Base-by-base conservation (phyloP, 2,113 vertebrate genomes). In the Crotalus tigris region DNA sequence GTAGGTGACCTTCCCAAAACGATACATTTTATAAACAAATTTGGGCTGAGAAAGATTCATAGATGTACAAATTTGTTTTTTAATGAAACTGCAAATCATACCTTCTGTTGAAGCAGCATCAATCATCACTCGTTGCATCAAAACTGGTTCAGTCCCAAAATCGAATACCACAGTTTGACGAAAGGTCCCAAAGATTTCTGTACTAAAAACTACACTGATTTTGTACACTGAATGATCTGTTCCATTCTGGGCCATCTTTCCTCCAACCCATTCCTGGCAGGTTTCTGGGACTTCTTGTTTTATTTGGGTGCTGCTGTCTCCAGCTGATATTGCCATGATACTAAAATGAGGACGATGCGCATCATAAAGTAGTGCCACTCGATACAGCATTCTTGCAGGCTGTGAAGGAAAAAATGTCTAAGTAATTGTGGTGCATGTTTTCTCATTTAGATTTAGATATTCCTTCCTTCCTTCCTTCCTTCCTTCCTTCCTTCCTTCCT, bases 101-200 rank as follows among this genome's bases (percentile, higher is more conserved):
- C 99, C 99, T 98, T 99, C 99, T 97, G 99, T 99, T 85, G 99
- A 99, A 95, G 99, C 99, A 93, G 99, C 99, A 95, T 99, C 99
- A 97, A 99, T 99, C 99, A 99, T 99, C 87, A 99, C 98, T 97
- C 99, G 98, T 97, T 99, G 98, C 99, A 99, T 99, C 96, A 99
- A 98, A 96, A 99, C 99, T 33, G 99, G 99, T 92, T 99, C 99
- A 90, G 98, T 98, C 96, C 99, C 99, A 90, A 99, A 99, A 98
- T 99, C 99, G 96, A 99, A 99, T 95, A 99, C 99, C 93, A 99
- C 98, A 29, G 99, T 99, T 97, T 99, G 99, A 88, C 99, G 98
- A 98, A 99, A 99, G 96, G 99, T 99, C 88, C 99, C 99, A 96
- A 99, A 99, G 97, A 99, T 99, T 97, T 99, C 99, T 54, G 99